Base-by-base conservation (phyloP, 1,140 invertebrate species). In the Apis florea region DNA sequence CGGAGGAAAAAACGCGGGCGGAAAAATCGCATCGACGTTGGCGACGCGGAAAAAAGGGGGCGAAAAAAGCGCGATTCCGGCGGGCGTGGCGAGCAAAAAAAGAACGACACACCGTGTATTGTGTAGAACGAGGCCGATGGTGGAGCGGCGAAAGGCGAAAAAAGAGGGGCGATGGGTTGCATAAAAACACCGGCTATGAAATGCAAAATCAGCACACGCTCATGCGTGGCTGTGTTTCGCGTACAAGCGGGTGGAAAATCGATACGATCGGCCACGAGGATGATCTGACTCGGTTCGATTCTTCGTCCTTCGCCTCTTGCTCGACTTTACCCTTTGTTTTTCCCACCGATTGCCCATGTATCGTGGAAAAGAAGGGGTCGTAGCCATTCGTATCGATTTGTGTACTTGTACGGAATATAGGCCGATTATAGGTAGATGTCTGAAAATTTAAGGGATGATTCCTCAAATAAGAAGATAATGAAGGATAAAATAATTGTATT, bases 151-250 rank as follows among this genome's bases (percentile, higher is more conserved):
- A 19, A 59, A 64, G 78, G 68, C 71, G 71, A 72, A 86, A 86
- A 40, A 87, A 77, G 69, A 76, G 73, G 77, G 79, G 76, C 74
- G 80, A 87, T 83, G 86, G 79, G 66, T 83, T 67, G 85, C 85
- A 75, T 79, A 79, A 83, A 86, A 88, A 86, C 84, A 63, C 77
- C 70, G 77, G 79, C 72, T 87, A 80, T 82, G 74, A 78, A 85
- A 89, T 86, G 85, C 87, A 88, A 88, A 86, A 79, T 89, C 83
- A 86, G 85, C 80, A 54, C 61, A 75, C 70, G 70, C 70, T 56
- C 31, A 71, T 49, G 70, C 71, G 71, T 67, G 53, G 31, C 61
- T 12, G 70, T 49, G 66, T 72, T 21, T 19, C 68, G 68, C 24
- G 17, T 24, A 21, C 17, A 40, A 40, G 53, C 53, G 54, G 19